Evolutionary conservation across 2,113 vertebrate genomes (phyloP), one percentile per base, ranked within the genome.

Genomic region (Asarcornis scutulata): DNA sequence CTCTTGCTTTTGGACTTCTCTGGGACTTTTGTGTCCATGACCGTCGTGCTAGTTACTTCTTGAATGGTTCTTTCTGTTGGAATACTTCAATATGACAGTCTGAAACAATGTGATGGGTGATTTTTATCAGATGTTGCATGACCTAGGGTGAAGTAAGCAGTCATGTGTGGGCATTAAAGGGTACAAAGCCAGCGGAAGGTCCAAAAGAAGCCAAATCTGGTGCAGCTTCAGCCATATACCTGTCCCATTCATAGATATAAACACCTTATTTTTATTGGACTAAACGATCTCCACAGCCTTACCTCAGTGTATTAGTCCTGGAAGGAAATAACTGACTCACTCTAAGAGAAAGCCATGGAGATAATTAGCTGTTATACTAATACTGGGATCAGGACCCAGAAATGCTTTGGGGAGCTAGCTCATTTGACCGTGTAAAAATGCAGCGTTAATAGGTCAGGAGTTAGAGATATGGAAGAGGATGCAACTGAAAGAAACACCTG

Each of bases 201-300:
- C 36, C 48, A 50, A 36, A 29, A 12, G 9, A 8, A 55, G 18
- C 1, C 22, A 76, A 60, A 42, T 29, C 27, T 40, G 7, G 14
- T 14, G 16, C 27, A 20, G 23, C 5, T 52, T 85, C 74, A 50
- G 42, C 36, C 2, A 1, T 21, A 21, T 2, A 13, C 29, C 29
- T 68, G 6, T 59, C 23, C 31, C 8, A n/a, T 8, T 11, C 4
- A 7, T 8, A 1, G 21, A 12, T 15, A 14, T 1, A 3, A 26
- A 13, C 21, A 40, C 7, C 5, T 18, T 50, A 3, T 42, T 59
- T 77, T 52, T 60, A 15, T 17, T 32, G 31, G 18, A 40, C 20
- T 76, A 53, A 50, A 46, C 18, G 14, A 11, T 40, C 34, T 76
- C 48, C 32, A 38, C 36, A 64, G 23, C 12, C 55, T 73, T 44